A percentile compares a stretch with the other conserved stretches of the same genome.
These are phyloP conservation scores for Tetranychus cinnabarinus DNA, from an alignment of 1,140 invertebrate genomes.

Conservation along the genomic window DNA sequence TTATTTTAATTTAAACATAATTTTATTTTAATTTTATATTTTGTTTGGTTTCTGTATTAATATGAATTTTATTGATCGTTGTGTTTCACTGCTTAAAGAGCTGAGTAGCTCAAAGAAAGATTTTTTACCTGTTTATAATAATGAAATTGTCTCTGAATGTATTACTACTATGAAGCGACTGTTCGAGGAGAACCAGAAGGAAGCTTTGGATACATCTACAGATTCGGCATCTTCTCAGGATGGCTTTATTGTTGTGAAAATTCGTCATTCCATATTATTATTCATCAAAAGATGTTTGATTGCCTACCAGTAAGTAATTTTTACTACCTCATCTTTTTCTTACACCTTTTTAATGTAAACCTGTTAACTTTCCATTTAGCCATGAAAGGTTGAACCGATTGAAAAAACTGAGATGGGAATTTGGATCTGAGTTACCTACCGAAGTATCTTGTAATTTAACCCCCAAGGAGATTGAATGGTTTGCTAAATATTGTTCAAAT, in stretches of 20 bases:
- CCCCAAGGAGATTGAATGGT: conserved; percentile 58
- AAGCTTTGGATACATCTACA: conserved; percentile 21
- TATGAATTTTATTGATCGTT: conserved; percentile 8
- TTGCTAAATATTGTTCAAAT: conserved; percentile 59
- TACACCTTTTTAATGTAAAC: neutral
- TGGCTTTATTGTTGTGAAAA: conserved; percentile 34
- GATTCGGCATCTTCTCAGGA: conserved; percentile 7
- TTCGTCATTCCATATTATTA: conserved; percentile 56
- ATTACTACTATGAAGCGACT: conserved; percentile 48
- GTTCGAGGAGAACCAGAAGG: conserved; percentile 43
- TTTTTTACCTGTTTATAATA: conserved; percentile 3
- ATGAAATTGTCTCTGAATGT: conserved; percentile 23
- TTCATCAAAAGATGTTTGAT: conserved; percentile 70
- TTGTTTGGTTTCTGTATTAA: neutral
- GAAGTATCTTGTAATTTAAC: conserved; percentile 58
- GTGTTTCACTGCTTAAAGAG: conserved; percentile 4
- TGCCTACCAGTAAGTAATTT: conserved; percentile 43
- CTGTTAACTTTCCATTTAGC: conserved; percentile 16
- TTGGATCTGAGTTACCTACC: conserved; percentile 61
- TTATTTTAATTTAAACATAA: no score
- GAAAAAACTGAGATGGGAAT: conserved; percentile 65
- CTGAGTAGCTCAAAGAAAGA: conserved; percentile 3
- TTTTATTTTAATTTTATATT: no score
- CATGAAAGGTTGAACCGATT: conserved; percentile 54
- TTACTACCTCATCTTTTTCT: neutral